A percentile compares a stretch with the other conserved stretches of the same genome.
phyloP scores from a whole-genome alignment of 92 coral and sea anemone species.

The Hydrozoanthus gracilis region DNA sequence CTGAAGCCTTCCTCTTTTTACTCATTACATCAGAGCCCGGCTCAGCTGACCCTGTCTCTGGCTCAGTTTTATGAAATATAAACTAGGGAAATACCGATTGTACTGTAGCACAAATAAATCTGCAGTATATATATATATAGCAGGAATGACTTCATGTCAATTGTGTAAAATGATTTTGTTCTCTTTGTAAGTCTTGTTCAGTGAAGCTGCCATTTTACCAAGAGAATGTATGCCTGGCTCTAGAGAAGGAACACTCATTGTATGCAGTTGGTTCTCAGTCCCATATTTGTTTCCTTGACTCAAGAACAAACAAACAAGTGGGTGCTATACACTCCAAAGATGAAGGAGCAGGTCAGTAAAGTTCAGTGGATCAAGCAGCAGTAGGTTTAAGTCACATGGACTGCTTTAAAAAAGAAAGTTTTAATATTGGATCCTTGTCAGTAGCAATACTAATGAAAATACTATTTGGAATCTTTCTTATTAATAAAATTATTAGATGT shows the following conservation, averaged over 20 bases:
- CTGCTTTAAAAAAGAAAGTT: too few species aligned
- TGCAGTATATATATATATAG: background rate
- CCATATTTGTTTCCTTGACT: conserved; percentile 83
- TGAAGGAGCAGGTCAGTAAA: conserved; percentile 82
- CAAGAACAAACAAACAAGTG: conserved; percentile 63
- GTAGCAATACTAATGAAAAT: too few species aligned
- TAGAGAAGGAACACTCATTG: conserved; percentile 75
- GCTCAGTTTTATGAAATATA: too few species aligned
- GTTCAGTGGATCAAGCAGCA: background rate
- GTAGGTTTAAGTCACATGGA: too few species aligned
- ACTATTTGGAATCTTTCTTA: too few species aligned
- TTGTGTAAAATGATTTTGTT: background rate
- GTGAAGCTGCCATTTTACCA: conserved; percentile 68
- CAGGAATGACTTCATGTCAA: background rate
- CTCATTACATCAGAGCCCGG: too few species aligned
- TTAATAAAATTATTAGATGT: too few species aligned
- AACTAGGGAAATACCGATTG: too few species aligned
- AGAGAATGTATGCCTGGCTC: conserved; percentile 90
- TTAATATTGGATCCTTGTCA: too few species aligned
- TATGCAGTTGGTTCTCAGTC: conserved; percentile 98
- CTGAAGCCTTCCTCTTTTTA: too few species aligned
- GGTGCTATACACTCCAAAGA: conserved; percentile 77
- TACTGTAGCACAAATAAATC: background rate
- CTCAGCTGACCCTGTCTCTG: too few species aligned
- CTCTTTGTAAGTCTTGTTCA: conserved; percentile 53